Evolutionary conservation across 2,797 vertebrate genomes (phyloP).

Genomic region (Scleropages formosus): DNA sequence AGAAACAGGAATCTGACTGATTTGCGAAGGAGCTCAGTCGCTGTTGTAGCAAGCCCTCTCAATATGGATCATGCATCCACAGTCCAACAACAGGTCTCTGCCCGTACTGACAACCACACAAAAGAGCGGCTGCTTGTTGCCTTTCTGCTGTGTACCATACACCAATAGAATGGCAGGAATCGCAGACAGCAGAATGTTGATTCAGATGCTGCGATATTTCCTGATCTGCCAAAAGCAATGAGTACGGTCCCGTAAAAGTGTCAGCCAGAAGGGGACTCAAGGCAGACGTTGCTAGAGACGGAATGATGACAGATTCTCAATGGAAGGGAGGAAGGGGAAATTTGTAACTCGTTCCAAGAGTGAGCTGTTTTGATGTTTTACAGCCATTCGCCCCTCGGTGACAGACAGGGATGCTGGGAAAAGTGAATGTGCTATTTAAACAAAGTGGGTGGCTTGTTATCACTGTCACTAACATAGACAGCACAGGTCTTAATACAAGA

Average conservation of each 20-base stretch:
- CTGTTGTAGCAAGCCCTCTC: background rate
- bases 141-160: background rate
- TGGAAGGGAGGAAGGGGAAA: background rate
- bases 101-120: background rate
- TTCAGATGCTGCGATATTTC: slow-evolving; percentile 1
- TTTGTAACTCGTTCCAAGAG: background rate
- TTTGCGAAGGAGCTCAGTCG: slow-evolving; percentile 36
- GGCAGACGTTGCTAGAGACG: background rate
- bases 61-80: background rate
- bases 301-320: background rate
- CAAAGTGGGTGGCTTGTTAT: background rate
- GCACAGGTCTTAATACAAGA: background rate
- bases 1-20: background rate
- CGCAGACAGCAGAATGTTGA: background rate
- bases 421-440: background rate
- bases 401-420: background rate
- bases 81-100: no score
- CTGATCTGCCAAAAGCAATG: background rate
- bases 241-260: background rate
- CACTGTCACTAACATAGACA: background rate
- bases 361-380: background rate
- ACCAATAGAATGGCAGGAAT: background rate
- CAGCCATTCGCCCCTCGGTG: no score
- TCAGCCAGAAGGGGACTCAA: background rate
- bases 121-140: background rate